These are phyloP conservation scores for Portevinia maculata DNA, from an alignment of 2,888 invertebrate genomes.

Conservation along the genomic window DNA sequence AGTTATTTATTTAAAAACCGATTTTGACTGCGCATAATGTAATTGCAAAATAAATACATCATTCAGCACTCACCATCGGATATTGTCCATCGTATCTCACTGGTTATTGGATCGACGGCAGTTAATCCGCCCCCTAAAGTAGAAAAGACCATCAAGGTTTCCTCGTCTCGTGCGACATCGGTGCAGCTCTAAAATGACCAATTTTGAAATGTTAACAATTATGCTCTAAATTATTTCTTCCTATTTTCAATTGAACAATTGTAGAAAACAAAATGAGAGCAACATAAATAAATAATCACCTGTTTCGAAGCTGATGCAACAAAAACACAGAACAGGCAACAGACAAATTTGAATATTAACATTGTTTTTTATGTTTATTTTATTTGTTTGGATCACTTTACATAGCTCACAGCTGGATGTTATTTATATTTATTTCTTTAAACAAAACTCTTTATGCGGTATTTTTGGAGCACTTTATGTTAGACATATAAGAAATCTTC, in stretches of 20 bases:
- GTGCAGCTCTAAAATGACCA: slow-evolving; percentile 84
- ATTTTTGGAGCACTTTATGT: slow-evolving; percentile 36
- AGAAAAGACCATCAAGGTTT: slow-evolving; percentile 92
- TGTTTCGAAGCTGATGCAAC: slow-evolving; percentile 72
- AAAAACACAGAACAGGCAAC: slow-evolving; percentile 62
- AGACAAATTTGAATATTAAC: slow-evolving; percentile 25
- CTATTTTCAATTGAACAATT: not conserved
- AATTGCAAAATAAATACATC: not conserved
- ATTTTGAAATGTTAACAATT: not conserved
- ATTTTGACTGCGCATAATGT: not conserved
- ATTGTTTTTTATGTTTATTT: slow-evolving; percentile 23
- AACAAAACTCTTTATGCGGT: not conserved
- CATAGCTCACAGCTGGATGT: slow-evolving; percentile 59
- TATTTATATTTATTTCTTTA: slow-evolving; percentile 13
- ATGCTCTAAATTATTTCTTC: not conserved
- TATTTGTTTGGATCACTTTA: slow-evolving; percentile 13
- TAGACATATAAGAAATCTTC: slow-evolving; percentile 44
- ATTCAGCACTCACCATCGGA: slow-evolving; percentile 88
- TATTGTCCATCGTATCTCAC: slow-evolving; percentile 94
- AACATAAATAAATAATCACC: slow-evolving; percentile 66
- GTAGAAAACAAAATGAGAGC: not conserved
- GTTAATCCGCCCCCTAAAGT: slow-evolving; percentile 96
- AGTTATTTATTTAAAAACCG: slow-evolving; percentile 4
- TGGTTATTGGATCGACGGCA: slow-evolving; percentile 93
- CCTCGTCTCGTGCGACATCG: slow-evolving; percentile 88